A percentile compares a stretch with the other conserved stretches of the same genome.
Evolutionary conservation across 2,888 invertebrate genomes (phyloP).

Genomic region (Synanthedon myopaeformis): DNA sequence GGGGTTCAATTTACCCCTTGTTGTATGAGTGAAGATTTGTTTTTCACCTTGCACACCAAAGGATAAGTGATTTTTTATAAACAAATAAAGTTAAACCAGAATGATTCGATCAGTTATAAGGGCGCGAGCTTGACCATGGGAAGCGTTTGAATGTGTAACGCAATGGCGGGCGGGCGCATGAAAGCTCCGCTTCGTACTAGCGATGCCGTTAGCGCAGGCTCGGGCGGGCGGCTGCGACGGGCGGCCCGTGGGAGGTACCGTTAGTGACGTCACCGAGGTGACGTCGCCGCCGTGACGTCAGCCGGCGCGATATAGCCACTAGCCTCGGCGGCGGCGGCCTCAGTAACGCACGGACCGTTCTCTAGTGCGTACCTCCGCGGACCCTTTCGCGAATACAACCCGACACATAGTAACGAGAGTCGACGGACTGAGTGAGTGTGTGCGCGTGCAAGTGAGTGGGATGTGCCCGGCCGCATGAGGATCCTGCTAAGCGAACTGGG

Average conservation of each 20-base stretch:
- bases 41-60: too few relatives aligned
- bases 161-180: slow-evolving; percentile 34
- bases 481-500: slow-evolving; percentile 70
- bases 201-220: slow-evolving; percentile 69
- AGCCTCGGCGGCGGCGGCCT: slow-evolving; percentile 67
- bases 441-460: slow-evolving; percentile 64
- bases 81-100: too few relatives aligned
- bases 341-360: slow-evolving; percentile 69
- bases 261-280: slow-evolving; percentile 63
- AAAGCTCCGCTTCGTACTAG: slow-evolving; percentile 61
- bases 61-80: too few relatives aligned
- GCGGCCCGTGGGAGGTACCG: slow-evolving; percentile 70
- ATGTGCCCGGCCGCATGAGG: slow-evolving; percentile 70
- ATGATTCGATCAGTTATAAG: not conserved
- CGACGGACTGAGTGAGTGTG: slow-evolving; percentile 50
- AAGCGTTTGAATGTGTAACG: slow-evolving; percentile 10
- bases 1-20: too few relatives aligned
- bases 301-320: slow-evolving; percentile 66
- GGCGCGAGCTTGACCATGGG: not conserved
- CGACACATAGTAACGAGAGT: slow-evolving; percentile 19
- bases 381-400: slow-evolving; percentile 41
- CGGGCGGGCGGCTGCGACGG: slow-evolving; percentile 59
- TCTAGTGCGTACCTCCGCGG: slow-evolving; percentile 57
- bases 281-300: slow-evolving; percentile 66
- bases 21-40: too few relatives aligned